phyloP scores from a whole-genome alignment of 2,888 invertebrate species.

The Tinea trinotella region DNA sequence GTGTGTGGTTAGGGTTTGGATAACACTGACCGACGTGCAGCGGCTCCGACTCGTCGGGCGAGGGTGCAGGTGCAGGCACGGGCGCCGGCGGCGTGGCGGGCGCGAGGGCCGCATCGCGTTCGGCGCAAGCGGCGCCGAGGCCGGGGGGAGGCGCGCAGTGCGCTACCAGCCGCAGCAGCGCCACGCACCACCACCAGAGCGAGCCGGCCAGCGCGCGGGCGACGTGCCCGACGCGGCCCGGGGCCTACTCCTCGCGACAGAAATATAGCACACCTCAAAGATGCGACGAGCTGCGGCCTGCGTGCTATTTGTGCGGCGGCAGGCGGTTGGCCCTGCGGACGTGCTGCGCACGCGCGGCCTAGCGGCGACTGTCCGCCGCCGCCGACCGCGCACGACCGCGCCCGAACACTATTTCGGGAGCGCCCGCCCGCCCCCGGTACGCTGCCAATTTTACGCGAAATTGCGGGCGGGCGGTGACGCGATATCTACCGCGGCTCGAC shows the following conservation, averaged over 20 bases:
- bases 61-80: slow-evolving; percentile 53
- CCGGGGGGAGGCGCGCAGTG: slow-evolving; percentile 61
- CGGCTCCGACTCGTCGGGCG: slow-evolving; percentile 60
- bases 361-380: slow-evolving; percentile 67
- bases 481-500: slow-evolving; percentile 50
- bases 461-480: slow-evolving; percentile 72
- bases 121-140: slow-evolving; percentile 45
- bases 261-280: slow-evolving; percentile 71
- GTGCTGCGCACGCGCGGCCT: slow-evolving; percentile 69
- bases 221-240: slow-evolving; percentile 61
- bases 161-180: slow-evolving; percentile 70
- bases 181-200: slow-evolving; percentile 71
- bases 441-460: slow-evolving; percentile 72
- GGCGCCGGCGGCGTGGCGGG: slow-evolving; percentile 55
- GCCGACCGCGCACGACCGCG: slow-evolving; percentile 63
- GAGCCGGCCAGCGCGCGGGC: slow-evolving; percentile 59
- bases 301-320: slow-evolving; percentile 43
- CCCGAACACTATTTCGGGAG: slow-evolving; percentile 72
- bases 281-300: slow-evolving; percentile 67
- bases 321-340: slow-evolving; percentile 55
- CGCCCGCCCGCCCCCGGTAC: slow-evolving; percentile 64
- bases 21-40: slow-evolving; percentile 22
- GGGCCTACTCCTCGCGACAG: slow-evolving; percentile 70
- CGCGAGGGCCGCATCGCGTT: slow-evolving; percentile 55
- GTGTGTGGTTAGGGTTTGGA: slow-evolving; percentile 40